A percentile compares a stretch with the other conserved stretches of the same genome.
Conservation (phyloP, 2,113 vertebrate species). For the Limanda limanda region DNA sequence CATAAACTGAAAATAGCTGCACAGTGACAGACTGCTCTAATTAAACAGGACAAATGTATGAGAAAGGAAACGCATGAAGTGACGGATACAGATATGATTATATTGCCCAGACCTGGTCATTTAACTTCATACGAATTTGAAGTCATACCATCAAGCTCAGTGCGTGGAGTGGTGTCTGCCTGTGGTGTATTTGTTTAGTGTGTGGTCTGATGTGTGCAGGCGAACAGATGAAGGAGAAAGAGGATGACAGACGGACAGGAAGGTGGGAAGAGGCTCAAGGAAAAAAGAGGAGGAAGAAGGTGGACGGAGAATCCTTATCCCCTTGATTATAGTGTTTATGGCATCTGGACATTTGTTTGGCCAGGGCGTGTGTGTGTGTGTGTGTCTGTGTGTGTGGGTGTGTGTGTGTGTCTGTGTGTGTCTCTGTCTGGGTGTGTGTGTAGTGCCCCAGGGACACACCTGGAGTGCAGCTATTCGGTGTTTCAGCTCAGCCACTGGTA, state of each 20-base stretch:
- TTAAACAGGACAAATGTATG: not conserved
- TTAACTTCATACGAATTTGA: not conserved
- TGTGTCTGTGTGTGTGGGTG: not conserved
- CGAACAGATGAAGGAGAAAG: slow-evolving; percentile 41
- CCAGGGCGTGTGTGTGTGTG: slow-evolving; percentile 19
- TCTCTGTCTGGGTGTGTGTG: slow-evolving; percentile 31
- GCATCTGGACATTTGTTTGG: slow-evolving; percentile 71
- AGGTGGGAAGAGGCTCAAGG: slow-evolving; percentile 42
- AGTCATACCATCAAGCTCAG: not conserved
- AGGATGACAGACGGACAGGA: slow-evolving; percentile 52
- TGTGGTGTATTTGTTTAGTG: slow-evolving; percentile 35
- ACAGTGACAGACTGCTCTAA: not conserved
- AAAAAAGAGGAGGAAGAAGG: slow-evolving; percentile 38
- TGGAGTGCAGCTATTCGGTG: slow-evolving; percentile 57
- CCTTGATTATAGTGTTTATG: slow-evolving; percentile 72
- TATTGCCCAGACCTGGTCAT: not conserved
- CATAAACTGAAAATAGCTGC: not conserved
- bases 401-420: slow-evolving; percentile 15
- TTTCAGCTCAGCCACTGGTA: slow-evolving; percentile 63
- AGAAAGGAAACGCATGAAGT: not conserved
- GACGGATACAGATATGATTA: not conserved
- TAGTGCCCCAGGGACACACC: slow-evolving; percentile 69
- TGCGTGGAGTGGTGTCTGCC: not conserved
- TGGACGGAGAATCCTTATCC: slow-evolving; percentile 45
- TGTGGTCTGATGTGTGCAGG: slow-evolving; percentile 48